Percentiles rank a stretch among this genome's conserved stretches.
Evolutionary conservation across 2,888 invertebrate species (phyloP).

Genomic region (Bedellia somnulentella): DNA sequence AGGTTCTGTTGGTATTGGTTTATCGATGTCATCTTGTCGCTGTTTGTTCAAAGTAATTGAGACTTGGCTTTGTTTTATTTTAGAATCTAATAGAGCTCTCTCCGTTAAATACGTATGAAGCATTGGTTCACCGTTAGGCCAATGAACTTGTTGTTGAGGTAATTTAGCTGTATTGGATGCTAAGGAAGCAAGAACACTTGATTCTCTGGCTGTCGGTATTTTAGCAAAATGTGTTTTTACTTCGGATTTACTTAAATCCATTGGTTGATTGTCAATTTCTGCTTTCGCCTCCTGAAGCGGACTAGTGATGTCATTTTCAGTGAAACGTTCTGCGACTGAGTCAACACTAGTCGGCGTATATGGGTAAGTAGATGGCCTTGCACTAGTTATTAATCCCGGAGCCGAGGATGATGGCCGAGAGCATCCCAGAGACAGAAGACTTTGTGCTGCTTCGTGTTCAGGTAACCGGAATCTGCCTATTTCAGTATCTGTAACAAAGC

Average conservation of each 20-base stretch:
- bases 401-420: constrained; percentile 51
- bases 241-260: constrained; percentile 50
- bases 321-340: constrained; percentile 20
- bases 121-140: constrained; percentile 65
- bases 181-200: constrained; percentile 63
- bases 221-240: constrained; percentile 33
- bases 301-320: constrained; percentile 25
- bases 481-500: constrained; percentile 56
- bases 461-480: constrained; percentile 70
- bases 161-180: constrained; percentile 66
- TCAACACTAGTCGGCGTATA: constrained; percentile 51
- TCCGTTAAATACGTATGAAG: constrained; percentile 74
- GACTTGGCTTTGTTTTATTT: constrained; percentile 69
- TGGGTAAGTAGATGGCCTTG: constrained; percentile 70
- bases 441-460: constrained; percentile 85
- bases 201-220: constrained; percentile 65
- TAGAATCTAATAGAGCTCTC: constrained; percentile 68
- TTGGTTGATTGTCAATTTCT: constrained; percentile 56
- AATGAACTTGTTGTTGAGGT: constrained; percentile 58
- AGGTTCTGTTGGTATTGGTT: constrained; percentile 19
- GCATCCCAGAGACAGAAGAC: constrained; percentile 74
- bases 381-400: constrained; percentile 61
- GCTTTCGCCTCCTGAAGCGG: constrained; percentile 15
- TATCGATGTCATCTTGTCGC: background rate
- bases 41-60: constrained; percentile 27